Percentiles rank a stretch among this genome's conserved stretches.
phyloP scores from a whole-genome alignment of 2,888 invertebrate genomes.

The Petrolisthes cinctipes region DNA sequence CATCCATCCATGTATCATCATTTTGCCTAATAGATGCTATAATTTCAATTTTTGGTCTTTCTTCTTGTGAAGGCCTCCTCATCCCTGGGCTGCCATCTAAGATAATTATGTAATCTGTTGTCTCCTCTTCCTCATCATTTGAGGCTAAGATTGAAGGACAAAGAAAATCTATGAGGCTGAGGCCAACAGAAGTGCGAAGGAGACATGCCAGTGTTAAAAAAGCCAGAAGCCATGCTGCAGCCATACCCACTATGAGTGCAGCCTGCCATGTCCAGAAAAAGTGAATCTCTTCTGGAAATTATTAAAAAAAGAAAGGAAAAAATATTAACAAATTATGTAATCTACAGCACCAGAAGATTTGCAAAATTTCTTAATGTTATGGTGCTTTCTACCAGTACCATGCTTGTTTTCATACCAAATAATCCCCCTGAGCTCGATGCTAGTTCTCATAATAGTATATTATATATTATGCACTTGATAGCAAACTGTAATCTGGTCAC shows the following conservation, averaged over 20 bases:
- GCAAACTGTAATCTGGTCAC: too few relatives aligned
- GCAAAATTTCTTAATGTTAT: too few relatives aligned
- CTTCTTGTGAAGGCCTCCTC: neutral
- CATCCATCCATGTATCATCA: neutral
- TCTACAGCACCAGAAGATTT: too few relatives aligned
- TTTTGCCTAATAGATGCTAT: neutral
- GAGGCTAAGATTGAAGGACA: neutral
- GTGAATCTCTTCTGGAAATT: neutral
- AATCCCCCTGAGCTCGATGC: too few relatives aligned
- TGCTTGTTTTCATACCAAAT: too few relatives aligned
- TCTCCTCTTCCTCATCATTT: neutral
- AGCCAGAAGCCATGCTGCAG: neutral
- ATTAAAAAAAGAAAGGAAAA: too few relatives aligned
- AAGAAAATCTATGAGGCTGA: neutral
- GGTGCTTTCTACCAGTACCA: too few relatives aligned
- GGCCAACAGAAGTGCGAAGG: neutral
- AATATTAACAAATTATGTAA: too few relatives aligned
- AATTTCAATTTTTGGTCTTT: too few relatives aligned
- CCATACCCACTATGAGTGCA: neutral
- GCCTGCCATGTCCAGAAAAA: constrained; percentile 9
- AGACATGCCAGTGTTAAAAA: neutral
- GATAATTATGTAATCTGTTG: neutral
- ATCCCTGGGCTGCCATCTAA: neutral
- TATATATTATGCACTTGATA: too few relatives aligned
- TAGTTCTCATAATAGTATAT: too few relatives aligned